These are phyloP conservation scores for Celastrina argiolus DNA, from an alignment of 2,888 invertebrate genomes.

Conservation along the genomic window DNA sequence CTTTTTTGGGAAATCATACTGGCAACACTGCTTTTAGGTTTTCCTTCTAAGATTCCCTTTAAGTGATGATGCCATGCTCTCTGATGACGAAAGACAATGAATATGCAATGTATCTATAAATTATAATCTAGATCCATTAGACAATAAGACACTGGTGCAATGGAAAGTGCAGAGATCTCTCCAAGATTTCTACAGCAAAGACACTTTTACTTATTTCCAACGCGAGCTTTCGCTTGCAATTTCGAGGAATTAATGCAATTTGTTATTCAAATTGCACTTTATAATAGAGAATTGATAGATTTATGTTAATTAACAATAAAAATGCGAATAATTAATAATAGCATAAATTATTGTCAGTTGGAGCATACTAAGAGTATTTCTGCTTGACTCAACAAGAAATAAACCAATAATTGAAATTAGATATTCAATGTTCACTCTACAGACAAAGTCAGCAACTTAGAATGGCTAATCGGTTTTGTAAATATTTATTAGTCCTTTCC, in stretches of 20 bases:
- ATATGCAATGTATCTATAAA: conserved; percentile 5
- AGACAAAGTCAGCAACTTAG: no score
- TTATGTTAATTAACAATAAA: not conserved
- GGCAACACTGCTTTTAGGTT: not conserved
- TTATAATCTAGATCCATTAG: conserved; percentile 21
- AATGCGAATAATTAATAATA: not conserved
- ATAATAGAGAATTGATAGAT: not conserved
- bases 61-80: not conserved
- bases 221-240: conserved; percentile 27
- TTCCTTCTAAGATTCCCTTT: not conserved
- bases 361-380: no score
- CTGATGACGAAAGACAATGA: not conserved
- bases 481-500: no score
- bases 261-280: not conserved
- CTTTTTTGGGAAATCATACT: no score
- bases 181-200: conserved; percentile 31
- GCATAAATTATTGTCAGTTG: no score
- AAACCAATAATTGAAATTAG: no score
- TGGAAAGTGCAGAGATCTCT: conserved; percentile 51
- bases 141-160: conserved; percentile 35
- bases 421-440: no score
- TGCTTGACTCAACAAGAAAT: no score
- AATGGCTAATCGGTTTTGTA: no score
- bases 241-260: not conserved
- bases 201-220: conserved; percentile 30